Conservation (phyloP, 2,888 invertebrate genomes). For the Phytoseiulus persimilis region DNA sequence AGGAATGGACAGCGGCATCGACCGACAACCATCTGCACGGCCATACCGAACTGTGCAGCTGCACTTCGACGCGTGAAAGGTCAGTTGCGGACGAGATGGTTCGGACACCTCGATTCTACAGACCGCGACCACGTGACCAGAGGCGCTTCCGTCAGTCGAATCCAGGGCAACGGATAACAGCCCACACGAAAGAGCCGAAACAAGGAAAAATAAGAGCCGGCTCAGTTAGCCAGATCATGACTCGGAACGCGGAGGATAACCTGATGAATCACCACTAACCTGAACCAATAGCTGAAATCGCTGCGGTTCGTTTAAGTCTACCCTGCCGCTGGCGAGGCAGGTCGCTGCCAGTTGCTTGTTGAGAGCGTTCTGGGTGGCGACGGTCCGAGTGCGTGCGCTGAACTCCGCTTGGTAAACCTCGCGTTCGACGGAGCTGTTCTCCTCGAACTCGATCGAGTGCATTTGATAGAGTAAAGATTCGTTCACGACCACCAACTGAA, state of each 20-base stretch:
- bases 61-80: too few relatives aligned
- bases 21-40: neutral
- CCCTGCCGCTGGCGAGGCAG: constrained; percentile 20
- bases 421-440: constrained; percentile 24
- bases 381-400: constrained; percentile 20
- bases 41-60: neutral
- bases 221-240: too few relatives aligned
- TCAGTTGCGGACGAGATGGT: too few relatives aligned
- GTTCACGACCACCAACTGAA: constrained; percentile 22
- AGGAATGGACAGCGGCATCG: neutral
- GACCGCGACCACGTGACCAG: too few relatives aligned
- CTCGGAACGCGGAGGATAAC: too few relatives aligned
- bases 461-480: constrained; percentile 28
- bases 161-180: too few relatives aligned
- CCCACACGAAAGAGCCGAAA: too few relatives aligned
- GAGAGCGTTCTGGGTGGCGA: constrained; percentile 26
- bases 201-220: too few relatives aligned
- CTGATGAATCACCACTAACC: neutral
- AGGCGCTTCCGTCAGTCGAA: too few relatives aligned
- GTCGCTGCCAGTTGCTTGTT: constrained; percentile 29
- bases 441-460: constrained; percentile 35
- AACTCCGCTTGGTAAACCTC: constrained; percentile 31
- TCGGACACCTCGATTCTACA: too few relatives aligned
- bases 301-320: constrained; percentile 9
- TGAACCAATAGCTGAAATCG: constrained; percentile 34